phyloP scores from a whole-genome alignment of 2,113 vertebrate species.

The Pteropus alecto region DNA sequence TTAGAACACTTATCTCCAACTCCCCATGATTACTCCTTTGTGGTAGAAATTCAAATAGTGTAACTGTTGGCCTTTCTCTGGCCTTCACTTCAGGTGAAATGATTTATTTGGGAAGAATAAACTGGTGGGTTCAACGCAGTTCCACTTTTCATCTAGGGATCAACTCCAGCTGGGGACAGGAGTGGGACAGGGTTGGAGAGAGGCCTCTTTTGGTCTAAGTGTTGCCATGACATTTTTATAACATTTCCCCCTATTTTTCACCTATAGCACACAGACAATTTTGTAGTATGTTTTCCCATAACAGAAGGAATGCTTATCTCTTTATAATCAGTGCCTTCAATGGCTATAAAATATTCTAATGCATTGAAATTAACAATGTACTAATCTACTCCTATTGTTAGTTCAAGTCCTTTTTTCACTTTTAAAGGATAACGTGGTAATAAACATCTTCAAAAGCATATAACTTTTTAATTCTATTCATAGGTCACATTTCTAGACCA shows the following conservation, averaged over 20 bases:
- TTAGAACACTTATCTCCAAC: neutral
- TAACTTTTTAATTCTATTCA: neutral
- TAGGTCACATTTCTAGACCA: neutral
- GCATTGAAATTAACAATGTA: neutral
- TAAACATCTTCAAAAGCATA: conserved; percentile 13
- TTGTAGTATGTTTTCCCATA: neutral
- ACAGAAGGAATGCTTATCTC: neutral
- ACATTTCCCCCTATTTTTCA: neutral
- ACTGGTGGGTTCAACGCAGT: neutral
- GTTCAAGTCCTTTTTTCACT: neutral
- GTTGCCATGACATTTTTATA: neutral
- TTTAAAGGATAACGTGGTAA: conserved; percentile 34
- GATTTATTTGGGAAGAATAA: neutral
- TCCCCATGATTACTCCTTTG: neutral
- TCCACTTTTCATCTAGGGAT: neutral
- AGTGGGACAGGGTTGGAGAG: accelerated
- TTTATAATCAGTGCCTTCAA: conserved; percentile 4
- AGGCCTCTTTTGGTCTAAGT: neutral
- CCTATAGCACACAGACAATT: neutral
- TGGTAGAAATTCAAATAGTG: neutral
- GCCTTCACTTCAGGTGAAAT: neutral
- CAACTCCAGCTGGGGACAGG: neutral
- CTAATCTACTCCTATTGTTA: neutral
- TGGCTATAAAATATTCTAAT: neutral
- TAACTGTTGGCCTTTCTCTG: neutral